phyloP scores from a whole-genome alignment of 1,140 invertebrate species.

The Cotesia chilonis region DNA sequence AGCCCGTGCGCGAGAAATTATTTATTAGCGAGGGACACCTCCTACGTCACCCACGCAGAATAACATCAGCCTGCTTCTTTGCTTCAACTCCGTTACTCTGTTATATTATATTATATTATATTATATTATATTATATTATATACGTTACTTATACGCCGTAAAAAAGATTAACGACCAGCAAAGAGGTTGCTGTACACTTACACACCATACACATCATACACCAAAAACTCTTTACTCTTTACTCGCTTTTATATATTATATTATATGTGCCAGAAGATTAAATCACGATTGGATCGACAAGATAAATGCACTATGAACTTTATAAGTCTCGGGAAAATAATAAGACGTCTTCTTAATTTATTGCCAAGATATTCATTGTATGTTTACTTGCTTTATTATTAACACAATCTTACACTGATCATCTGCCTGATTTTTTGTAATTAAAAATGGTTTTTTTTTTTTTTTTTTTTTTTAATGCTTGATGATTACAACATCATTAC shows the following conservation, averaged over 20 bases:
- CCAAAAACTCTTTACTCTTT: neutral
- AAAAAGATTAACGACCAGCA: slow-evolving; percentile 63
- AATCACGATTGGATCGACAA: slow-evolving; percentile 16
- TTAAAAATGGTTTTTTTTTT: too few relatives aligned
- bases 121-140: too few relatives aligned
- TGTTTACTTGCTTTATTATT: neutral
- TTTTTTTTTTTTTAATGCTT: too few relatives aligned
- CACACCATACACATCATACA: neutral
- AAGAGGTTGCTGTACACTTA: slow-evolving; percentile 47
- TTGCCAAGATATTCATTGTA: neutral
- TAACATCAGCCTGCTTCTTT: slow-evolving; percentile 28
- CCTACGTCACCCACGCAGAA: slow-evolving; percentile 55
- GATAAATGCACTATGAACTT: slow-evolving; percentile 1
- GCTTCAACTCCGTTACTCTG: neutral
- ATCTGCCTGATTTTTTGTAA: too few relatives aligned
- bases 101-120: too few relatives aligned
- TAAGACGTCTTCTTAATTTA: too few relatives aligned
- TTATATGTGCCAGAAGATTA: neutral
- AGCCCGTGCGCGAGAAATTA: slow-evolving; percentile 65
- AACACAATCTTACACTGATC: too few relatives aligned
- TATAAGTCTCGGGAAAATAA: too few relatives aligned
- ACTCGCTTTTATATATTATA: slow-evolving; percentile 10
- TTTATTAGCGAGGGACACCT: slow-evolving; percentile 64
- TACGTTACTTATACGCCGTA: slow-evolving; percentile 42
- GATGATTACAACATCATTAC: too few relatives aligned